phyloP scores from a whole-genome alignment of 23 tunicate genomes.

The Diplosoma virens region DNA sequence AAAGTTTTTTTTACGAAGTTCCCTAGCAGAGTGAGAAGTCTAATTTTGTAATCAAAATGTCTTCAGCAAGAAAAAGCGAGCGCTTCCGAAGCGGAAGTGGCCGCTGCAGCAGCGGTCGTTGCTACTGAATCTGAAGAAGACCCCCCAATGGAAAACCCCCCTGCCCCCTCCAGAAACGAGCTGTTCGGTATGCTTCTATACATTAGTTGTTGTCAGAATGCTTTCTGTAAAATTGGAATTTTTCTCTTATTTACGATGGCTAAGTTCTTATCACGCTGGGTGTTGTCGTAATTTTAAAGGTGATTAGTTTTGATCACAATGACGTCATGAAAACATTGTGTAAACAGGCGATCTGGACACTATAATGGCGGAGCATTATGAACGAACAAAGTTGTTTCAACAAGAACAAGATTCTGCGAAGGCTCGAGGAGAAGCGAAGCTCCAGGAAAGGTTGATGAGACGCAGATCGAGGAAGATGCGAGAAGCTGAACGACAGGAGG shows the following conservation, averaged over 20 bases:
- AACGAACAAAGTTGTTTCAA: conserved; percentile 33
- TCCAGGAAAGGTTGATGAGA: conserved; percentile 51
- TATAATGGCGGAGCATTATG: conserved; percentile 56
- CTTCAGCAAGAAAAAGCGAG: not conserved
- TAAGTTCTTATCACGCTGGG: no score
- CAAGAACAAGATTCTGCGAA: conserved; percentile 54
- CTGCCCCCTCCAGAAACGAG: conserved; percentile 63
- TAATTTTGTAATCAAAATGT: no score
- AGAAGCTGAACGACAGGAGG: conserved; percentile 49
- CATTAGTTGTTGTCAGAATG: not conserved
- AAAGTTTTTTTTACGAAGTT: no score
- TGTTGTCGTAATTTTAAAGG: no score
- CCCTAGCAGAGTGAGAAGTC: no score
- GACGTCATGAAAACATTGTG: not conserved
- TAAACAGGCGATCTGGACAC: conserved; percentile 53
- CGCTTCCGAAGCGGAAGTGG: conserved; percentile 14
- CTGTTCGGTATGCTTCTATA: conserved; percentile 48
- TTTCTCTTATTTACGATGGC: no score
- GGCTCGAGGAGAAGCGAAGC: conserved; percentile 52
- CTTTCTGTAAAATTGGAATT: no score
- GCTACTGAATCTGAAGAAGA: not conserved
- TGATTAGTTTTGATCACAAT: not conserved
- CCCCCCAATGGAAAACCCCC: conserved; percentile 64
- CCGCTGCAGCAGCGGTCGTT: not conserved
- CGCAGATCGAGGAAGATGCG: conserved; percentile 55